phyloP scores from a whole-genome alignment of 2,888 invertebrate genomes.

The Cosmopolites sordidus region DNA sequence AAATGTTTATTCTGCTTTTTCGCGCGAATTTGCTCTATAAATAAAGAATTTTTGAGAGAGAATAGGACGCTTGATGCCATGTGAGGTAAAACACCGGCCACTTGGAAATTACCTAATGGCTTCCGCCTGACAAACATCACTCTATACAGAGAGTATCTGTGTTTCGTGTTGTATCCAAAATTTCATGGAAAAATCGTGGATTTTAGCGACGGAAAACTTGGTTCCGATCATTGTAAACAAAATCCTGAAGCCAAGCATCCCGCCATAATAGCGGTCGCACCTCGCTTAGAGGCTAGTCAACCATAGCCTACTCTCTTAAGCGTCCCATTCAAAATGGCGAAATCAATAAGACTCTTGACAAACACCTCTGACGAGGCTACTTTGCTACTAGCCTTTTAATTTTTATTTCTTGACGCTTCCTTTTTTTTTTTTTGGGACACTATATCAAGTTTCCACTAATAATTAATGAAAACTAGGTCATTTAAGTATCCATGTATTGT shows the following conservation, averaged over 20 bases:
- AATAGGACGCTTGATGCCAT: constrained; percentile 40
- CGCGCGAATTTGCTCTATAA: not conserved
- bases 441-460: no score
- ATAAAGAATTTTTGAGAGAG: constrained; percentile 10
- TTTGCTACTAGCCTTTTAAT: constrained; percentile 10
- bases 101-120: constrained; percentile 21
- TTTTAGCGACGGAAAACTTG: not conserved
- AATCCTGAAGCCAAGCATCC: constrained; percentile 38
- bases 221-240: constrained; percentile 38
- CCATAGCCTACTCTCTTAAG: constrained; percentile 28
- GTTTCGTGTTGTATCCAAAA: not conserved
- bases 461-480: no score
- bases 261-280: constrained; percentile 40
- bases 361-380: not conserved
- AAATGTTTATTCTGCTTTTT: not conserved
- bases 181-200: not conserved
- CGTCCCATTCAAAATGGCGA: constrained; percentile 40
- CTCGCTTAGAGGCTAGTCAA: constrained; percentile 44
- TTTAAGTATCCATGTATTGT: no score
- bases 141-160: no score
- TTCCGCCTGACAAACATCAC: constrained; percentile 3
- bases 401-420: constrained; percentile 7
- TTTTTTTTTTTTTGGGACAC: no score
- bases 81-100: constrained; percentile 35
- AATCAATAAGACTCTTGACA: constrained; percentile 33